These are phyloP conservation scores for Lethrus apterus DNA, from an alignment of 1,140 invertebrate genomes.

Conservation along the genomic window DNA sequence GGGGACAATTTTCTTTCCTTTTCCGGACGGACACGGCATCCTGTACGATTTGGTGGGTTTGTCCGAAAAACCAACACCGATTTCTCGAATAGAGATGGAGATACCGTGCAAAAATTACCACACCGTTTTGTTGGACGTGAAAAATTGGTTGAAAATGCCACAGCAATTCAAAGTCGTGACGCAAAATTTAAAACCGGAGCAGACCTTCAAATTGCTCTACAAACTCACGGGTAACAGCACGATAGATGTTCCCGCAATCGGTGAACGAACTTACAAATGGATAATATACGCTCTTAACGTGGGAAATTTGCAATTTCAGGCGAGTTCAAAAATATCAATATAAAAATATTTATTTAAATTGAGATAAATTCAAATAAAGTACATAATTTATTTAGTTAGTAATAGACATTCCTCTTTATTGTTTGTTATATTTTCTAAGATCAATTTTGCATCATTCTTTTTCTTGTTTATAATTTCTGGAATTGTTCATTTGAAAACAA, in stretches of 20 bases:
- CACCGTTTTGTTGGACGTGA: slow-evolving; percentile 16
- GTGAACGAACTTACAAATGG: slow-evolving; percentile 24
- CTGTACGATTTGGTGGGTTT: slow-evolving; percentile 23
- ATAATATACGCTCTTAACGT: slow-evolving; percentile 26
- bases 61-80: slow-evolving; percentile 16
- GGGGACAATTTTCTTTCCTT: slow-evolving; percentile 19
- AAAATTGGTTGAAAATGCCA: slow-evolving; percentile 26
- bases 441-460: too few relatives aligned
- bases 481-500: neutral
- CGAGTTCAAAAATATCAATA: slow-evolving; percentile 7
- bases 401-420: too few relatives aligned
- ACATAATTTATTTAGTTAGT: too few relatives aligned
- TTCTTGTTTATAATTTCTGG: too few relatives aligned
- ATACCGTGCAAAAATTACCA: slow-evolving; percentile 24
- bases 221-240: slow-evolving; percentile 20
- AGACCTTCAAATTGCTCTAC: slow-evolving; percentile 22
- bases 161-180: slow-evolving; percentile 27
- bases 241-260: slow-evolving; percentile 22
- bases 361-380: too few relatives aligned
- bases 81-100: slow-evolving; percentile 20
- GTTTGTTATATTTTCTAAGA: too few relatives aligned
- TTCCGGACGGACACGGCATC: slow-evolving; percentile 20
- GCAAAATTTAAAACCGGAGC: slow-evolving; percentile 11
- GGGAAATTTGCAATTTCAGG: slow-evolving; percentile 24
- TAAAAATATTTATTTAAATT: too few relatives aligned